Evolutionary conservation across 2,888 invertebrate genomes (phyloP).

Genomic region (Parnassius orleans): DNA sequence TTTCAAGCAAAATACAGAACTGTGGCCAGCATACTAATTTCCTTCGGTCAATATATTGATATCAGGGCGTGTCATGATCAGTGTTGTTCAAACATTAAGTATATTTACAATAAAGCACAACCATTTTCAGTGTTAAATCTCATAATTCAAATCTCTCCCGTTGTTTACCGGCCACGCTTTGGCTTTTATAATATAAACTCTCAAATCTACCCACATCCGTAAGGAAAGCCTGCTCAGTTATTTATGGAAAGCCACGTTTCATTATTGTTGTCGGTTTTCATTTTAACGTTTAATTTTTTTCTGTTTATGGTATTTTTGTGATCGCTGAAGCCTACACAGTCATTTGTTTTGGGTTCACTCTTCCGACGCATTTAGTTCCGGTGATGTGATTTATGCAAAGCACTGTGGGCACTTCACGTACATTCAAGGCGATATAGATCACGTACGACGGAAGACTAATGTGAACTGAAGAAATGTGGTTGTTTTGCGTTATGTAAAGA

Average conservation of each 20-base stretch:
- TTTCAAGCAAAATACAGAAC: constrained; percentile 65
- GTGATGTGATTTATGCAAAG: constrained; percentile 55
- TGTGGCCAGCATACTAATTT: constrained; percentile 73
- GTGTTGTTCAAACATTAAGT: constrained; percentile 53
- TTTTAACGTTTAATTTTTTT: constrained; percentile 72
- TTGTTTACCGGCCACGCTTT: constrained; percentile 67
- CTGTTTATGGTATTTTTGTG: constrained; percentile 62
- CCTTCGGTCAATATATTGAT: constrained; percentile 69
- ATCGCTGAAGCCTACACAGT: constrained; percentile 53
- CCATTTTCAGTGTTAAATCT: constrained; percentile 69
- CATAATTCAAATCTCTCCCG: constrained; percentile 71
- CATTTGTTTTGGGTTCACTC: constrained; percentile 64
- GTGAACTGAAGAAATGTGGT: constrained; percentile 52
- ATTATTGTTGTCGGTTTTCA: constrained; percentile 75
- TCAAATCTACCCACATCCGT: constrained; percentile 76
- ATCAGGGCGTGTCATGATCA: constrained; percentile 48
- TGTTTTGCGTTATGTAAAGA: constrained; percentile 55
- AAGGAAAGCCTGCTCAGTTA: constrained; percentile 74
- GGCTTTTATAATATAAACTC: constrained; percentile 61
- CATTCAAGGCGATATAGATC: constrained; percentile 45
- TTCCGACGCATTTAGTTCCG: constrained; percentile 59
- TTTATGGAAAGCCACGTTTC: constrained; percentile 76
- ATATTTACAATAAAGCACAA: constrained; percentile 65
- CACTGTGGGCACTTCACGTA: constrained; percentile 43
- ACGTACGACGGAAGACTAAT: constrained; percentile 50